Base-by-base conservation (phyloP, 2,888 invertebrate species). In the Amorpha juglandis region DNA sequence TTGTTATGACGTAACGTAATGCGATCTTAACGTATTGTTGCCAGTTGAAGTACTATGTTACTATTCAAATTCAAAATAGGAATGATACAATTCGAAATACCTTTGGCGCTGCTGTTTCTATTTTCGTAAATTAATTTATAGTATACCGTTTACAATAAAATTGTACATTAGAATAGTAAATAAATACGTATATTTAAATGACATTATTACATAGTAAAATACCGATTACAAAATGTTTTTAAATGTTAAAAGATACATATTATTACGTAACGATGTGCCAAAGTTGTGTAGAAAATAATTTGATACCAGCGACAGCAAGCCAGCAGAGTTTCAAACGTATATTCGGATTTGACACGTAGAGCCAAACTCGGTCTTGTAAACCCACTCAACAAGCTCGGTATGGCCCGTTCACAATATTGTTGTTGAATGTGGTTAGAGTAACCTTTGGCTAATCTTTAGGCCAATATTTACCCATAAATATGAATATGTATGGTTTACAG, bases 1-100 rank as follows among this genome's bases (percentile, higher is more conserved):
- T 66, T 66, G 62, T 66, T 63, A 42, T 52, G 51, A 47, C 33
- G 38, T 14, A 6, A n/a, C 50, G 52, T 45, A 66, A 66, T 66
- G 66, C 12, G 52, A 62, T 52, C 52, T 47, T 47, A 48, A 35
- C 33, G 55, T 48, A 63, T 63, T 14, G 47, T 48, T 64, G 58
- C 35, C 19, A 6, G 19, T 12, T 58, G 58, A 42, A 58, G 42
- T 42, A 42, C 19, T 42, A 45, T 45, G 45, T 42, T 35, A 19
- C 35, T 55, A 42, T 42, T 42, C 16, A 58, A 58, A 50, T 50
- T 48, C 16, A 19, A 50, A 16, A 50, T 19, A 50, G 19, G 19
- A 50, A 50, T 50, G 0, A 6, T 16, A 16, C 48, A n/a, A 48
- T 6, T 9, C 4, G 14, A 9, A 6, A 19, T 8, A 7, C 19